A percentile compares a stretch with the other conserved stretches of the same genome.
phyloP scores from a whole-genome alignment of 2,888 invertebrate species.

The Oscheius sp. region DNA sequence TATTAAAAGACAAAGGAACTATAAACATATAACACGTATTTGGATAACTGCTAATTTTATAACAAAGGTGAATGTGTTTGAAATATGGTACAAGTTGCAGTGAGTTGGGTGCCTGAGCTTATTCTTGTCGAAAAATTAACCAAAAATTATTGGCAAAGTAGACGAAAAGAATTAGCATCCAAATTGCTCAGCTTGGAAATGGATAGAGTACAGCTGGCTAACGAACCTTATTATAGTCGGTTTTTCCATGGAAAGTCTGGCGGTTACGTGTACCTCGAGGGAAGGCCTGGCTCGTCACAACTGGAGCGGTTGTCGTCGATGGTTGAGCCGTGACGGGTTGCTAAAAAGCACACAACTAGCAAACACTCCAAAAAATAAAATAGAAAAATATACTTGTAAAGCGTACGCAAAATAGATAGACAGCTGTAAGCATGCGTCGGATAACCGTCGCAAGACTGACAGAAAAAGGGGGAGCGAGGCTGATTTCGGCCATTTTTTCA shows the following conservation, averaged over 20 bases:
- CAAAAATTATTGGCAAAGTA: constrained; percentile 26
- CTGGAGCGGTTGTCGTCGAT: constrained; percentile 4
- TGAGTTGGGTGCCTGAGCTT: constrained; percentile 25
- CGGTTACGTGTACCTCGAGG: constrained; percentile 70
- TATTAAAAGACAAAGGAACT: background rate
- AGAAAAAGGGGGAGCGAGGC: background rate
- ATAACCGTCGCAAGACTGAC: constrained; percentile 16
- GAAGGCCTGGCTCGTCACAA: constrained; percentile 49
- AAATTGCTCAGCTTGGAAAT: constrained; percentile 31
- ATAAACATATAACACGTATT: too few relatives aligned
- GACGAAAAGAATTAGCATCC: constrained; percentile 23
- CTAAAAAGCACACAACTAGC: constrained; percentile 37
- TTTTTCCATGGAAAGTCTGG: constrained; percentile 73
- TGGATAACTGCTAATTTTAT: background rate
- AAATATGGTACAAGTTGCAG: background rate
- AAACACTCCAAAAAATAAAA: constrained; percentile 17
- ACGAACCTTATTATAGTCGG: constrained; percentile 69
- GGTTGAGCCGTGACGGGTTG: constrained; percentile 24
- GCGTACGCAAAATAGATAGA: constrained; percentile 19
- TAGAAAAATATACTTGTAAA: constrained; percentile 4
- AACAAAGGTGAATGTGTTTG: constrained; percentile 24
- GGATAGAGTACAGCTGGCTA: constrained; percentile 38
- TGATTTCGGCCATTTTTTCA: constrained; percentile 2
- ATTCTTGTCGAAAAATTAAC: constrained; percentile 20
- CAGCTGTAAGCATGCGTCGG: constrained; percentile 24